Percentiles rank a stretch among this genome's conserved stretches.
Conservation (phyloP, 2,888 invertebrate species). For the Cancer borealis region DNA sequence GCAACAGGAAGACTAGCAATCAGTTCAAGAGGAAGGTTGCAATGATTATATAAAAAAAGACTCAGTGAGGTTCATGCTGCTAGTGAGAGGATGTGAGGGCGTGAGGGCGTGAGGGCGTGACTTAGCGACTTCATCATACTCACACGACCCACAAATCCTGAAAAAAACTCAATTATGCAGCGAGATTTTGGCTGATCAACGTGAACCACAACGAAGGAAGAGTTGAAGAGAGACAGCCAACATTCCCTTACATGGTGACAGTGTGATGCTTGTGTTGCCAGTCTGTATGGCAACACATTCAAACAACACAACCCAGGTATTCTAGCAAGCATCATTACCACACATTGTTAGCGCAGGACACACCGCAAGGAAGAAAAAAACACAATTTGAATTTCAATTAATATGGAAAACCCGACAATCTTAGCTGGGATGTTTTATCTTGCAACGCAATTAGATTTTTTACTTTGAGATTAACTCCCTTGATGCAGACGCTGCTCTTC, state of each 20-base stretch:
- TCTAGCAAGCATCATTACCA: not conserved
- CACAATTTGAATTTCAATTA: not conserved
- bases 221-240: not conserved
- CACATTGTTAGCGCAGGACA: not conserved
- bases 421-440: not conserved
- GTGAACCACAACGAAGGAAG: not conserved
- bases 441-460: slow-evolving; percentile 1
- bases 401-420: not conserved
- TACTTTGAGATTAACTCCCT: not conserved
- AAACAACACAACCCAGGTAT: not conserved
- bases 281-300: not conserved
- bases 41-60: not conserved
- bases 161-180: not conserved
- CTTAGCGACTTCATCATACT: too few relatives aligned
- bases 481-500: not conserved
- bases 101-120: not conserved
- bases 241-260: not conserved
- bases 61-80: not conserved
- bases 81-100: not conserved
- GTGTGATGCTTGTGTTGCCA: not conserved
- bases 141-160: not conserved
- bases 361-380: not conserved
- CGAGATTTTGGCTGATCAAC: not conserved
- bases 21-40: not conserved
- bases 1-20: too few relatives aligned